Evolutionary conservation across 1,140 invertebrate genomes (phyloP), one percentile per base, ranked within the genome.

Genomic region (Drosophila rufa): DNA sequence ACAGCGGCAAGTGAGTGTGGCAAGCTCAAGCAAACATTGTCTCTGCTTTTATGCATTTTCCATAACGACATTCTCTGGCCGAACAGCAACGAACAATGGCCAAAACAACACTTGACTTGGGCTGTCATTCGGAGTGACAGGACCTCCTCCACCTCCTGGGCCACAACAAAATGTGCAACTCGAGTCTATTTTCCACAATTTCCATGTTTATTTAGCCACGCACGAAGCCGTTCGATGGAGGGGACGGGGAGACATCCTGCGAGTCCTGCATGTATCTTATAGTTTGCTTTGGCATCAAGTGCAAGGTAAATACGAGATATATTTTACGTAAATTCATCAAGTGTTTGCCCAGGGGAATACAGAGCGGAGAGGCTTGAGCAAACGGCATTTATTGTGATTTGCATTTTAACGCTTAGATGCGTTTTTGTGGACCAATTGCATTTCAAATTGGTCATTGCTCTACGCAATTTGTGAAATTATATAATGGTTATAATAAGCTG

Each of bases 221-320:
- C 78, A 90, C 78, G 79, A 61, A 65, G 61, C 46, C 47, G 45
- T 47, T 40, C 9, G 38, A 27, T 9, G 9, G 9, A 36, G 33
- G 30, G 33, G 33, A 9, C 3, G 33, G 60, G 27, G 36, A 17
- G 40, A 36, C 33, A 53, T 69, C 74, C 64, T 38, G 71, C 22
- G 42, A 40, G 55, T 43, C 19, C 51, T 22, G 57, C 27, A 70
- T 78, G 76, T 79, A 79, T 79, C 76, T 79, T 67, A 62, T 62
- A 90, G 84, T 89, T 89, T 89, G 81, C 85, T 84, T 43, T 84
- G 87, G 82, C 79, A 78, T 90, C 85, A 90, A 90, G 85, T 90
- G 85, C 85, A 90, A 90, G 85, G 86, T 90, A 90, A 90, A 90
- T 90, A 90, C 81, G 57, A 90, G 79, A 90, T 90, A 85, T 90